A percentile compares a stretch with the other conserved stretches of the same genome.
Evolutionary conservation across 2,888 invertebrate species (phyloP).

Genomic region (Auanema freiburgensis): DNA sequence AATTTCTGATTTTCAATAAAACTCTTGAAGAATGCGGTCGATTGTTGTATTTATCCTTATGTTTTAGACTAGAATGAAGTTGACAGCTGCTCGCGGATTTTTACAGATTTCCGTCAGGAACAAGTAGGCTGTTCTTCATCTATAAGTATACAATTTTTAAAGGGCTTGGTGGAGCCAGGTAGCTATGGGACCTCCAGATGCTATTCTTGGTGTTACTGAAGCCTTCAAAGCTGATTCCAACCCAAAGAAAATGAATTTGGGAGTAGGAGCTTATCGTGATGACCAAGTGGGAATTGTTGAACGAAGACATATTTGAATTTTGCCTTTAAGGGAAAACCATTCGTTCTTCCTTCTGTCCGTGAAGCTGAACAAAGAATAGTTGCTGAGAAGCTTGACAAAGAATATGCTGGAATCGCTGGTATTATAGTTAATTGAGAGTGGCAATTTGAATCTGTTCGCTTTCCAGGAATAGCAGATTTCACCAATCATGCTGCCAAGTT

Average conservation of each 20-base stretch:
- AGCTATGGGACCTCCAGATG: constrained; percentile 62
- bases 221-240: constrained; percentile 82
- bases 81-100: not conserved
- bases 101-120: constrained; percentile 3
- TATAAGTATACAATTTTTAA: not conserved
- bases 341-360: constrained; percentile 93
- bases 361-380: constrained; percentile 82
- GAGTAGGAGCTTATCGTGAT: constrained; percentile 84
- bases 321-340: constrained; percentile 79
- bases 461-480: constrained; percentile 73
- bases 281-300: constrained; percentile 72
- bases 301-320: not conserved
- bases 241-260: constrained; percentile 90
- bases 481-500: constrained; percentile 81
- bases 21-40: not conserved
- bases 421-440: constrained; percentile 2
- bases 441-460: not conserved
- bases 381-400: constrained; percentile 80
- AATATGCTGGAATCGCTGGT: constrained; percentile 91
- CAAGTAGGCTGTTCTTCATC: not conserved
- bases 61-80: not conserved
- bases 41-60: constrained; percentile 4
- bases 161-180: constrained; percentile 59
- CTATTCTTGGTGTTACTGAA: constrained; percentile 92
- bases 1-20: no score